Base-by-base conservation (phyloP, 23 tunicate genomes). In the Clavelina lepadiformis region DNA sequence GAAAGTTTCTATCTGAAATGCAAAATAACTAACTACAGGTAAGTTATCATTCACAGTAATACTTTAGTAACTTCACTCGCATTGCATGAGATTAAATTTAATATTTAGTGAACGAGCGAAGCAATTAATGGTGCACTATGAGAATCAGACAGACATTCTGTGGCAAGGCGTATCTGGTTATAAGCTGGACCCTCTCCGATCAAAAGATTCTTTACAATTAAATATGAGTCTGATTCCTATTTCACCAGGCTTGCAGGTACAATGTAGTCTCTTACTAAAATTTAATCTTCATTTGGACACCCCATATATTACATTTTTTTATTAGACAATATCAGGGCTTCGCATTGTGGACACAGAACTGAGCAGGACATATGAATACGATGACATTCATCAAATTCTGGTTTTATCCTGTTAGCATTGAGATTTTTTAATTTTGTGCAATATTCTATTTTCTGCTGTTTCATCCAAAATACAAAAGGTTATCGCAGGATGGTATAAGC, bases 331-430 rank as follows among this genome's bases (percentile, higher is more conserved):
- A 3, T 77, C 95, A 1, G 95, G 95, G 13, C 65, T 86, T 55
- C 67, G 60, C 57, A 63, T 86, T 19, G 51, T 62, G 3, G 95
- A 86, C 62, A 54, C 69, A 21, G 95, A 86, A 35, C 38, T 86
- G 58, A 69, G 72, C 69, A 69, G 95, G 56, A 78, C 95, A 49
- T 77, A 86, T 37, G 67, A 78, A 26, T 86, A 56, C 41, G 95
- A 86, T 72, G 83, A 86, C 57, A 78, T 86, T 38, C 95, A 86
- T 46, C 83, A 83, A 24, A 71, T 83, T 35, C 73, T 83, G 22
- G 65, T 83, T 38, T 56, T 68, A 41, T 65, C 55, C 5, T 30
- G n/a, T n/a, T n/a, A n/a, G n/a, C n/a, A n/a, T n/a, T n/a, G n/a
- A n/a, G n/a, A n/a, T n/a, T n/a, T n/a, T n/a, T n/a, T n/a, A n/a